A percentile compares a stretch with the other conserved stretches of the same genome.
phyloP scores from a whole-genome alignment of 2,113 vertebrate genomes.

The Balaenoptera acutorostrata region DNA sequence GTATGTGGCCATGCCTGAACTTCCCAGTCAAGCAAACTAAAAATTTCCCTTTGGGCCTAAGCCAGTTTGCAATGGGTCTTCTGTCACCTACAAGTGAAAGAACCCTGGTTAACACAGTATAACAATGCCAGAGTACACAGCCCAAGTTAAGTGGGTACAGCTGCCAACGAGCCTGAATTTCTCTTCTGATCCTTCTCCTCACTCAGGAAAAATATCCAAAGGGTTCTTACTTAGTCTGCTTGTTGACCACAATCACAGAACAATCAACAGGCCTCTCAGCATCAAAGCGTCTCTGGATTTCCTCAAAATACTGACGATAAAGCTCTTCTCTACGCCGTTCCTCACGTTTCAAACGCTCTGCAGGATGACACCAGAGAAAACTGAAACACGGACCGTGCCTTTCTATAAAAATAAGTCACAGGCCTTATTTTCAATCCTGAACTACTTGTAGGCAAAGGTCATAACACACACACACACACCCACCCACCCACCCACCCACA shows the following conservation, averaged over 20 bases:
- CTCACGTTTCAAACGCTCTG: conserved; percentile 89
- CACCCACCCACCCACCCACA: too few relatives aligned
- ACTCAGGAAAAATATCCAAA: not conserved
- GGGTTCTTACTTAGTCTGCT: conserved; percentile 94
- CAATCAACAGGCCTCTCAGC: conserved; percentile 95
- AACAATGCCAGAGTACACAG: not conserved
- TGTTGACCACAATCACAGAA: conserved; percentile 97
- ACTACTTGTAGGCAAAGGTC: not conserved
- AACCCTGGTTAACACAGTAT: not conserved
- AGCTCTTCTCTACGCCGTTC: conserved; percentile 93
- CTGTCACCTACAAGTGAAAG: not conserved
- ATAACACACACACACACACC: not conserved
- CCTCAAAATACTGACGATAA: conserved; percentile 96
- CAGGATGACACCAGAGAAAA: conserved; percentile 30
- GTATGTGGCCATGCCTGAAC: not conserved
- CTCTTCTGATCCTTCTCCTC: not conserved
- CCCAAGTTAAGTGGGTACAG: not conserved
- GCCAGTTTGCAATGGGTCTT: not conserved
- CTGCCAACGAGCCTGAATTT: not conserved
- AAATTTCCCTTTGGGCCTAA: not conserved
- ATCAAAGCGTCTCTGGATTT: conserved; percentile 94
- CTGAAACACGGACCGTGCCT: not conserved
- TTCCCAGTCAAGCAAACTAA: not conserved
- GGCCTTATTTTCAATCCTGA: not conserved
- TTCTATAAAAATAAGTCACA: not conserved